phyloP scores from a whole-genome alignment of 2,113 vertebrate species.

The Lipophrys pholis region DNA sequence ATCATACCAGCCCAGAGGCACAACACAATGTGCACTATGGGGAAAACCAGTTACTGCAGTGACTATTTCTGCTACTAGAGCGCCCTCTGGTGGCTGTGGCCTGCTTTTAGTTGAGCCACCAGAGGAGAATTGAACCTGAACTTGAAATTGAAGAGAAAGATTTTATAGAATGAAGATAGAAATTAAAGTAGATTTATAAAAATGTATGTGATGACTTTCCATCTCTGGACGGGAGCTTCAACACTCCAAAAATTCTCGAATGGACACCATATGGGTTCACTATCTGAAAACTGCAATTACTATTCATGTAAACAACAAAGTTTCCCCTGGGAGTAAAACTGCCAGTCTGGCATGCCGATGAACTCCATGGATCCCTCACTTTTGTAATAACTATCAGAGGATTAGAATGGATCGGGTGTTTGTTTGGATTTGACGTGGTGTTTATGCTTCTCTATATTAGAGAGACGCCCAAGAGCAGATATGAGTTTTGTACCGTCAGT shows the following conservation, averaged over 20 bases:
- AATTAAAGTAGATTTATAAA: neutral
- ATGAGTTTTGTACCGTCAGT: too few relatives aligned
- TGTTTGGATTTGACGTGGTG: too few relatives aligned
- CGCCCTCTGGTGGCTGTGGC: conserved; percentile 60
- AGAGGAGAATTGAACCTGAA: conserved; percentile 4
- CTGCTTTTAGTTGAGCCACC: neutral
- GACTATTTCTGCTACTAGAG: conserved; percentile 31
- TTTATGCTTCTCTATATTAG: too few relatives aligned
- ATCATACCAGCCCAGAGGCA: neutral
- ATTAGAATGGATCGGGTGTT: too few relatives aligned
- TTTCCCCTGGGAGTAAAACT: conserved; percentile 23
- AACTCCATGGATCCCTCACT: neutral
- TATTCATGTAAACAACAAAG: conserved; percentile 34
- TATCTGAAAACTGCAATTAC: conserved; percentile 10
- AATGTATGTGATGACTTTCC: too few relatives aligned
- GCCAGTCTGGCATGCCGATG: conserved; percentile 1
- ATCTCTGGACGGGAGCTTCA: neutral
- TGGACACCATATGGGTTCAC: neutral
- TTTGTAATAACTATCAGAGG: too few relatives aligned
- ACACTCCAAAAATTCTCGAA: conserved; percentile 15
- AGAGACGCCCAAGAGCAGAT: too few relatives aligned
- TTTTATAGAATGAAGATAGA: neutral
- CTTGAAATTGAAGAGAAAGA: neutral
- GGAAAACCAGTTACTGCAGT: neutral
- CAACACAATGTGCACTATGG: neutral